Percentiles rank a stretch among this genome's conserved stretches.
Conservation (phyloP, 2,888 invertebrate genomes). For the Seira ritae region DNA sequence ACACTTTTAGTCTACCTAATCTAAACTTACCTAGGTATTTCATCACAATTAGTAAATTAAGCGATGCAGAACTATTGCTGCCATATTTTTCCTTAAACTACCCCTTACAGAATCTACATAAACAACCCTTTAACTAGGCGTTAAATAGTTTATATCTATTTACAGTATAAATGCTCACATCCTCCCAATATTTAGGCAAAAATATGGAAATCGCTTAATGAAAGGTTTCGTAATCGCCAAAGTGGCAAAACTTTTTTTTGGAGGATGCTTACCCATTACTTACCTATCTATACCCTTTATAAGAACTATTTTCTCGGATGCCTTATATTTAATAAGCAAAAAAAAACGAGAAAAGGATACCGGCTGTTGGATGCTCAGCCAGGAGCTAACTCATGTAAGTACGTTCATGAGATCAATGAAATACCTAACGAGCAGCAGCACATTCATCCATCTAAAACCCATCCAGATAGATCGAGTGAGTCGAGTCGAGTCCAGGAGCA, state of each 20-base stretch:
- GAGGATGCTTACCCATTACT: slow-evolving; percentile 37
- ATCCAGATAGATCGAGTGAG: no score
- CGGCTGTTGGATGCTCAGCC: slow-evolving; percentile 34
- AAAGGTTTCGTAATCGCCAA: slow-evolving; percentile 46
- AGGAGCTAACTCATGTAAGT: slow-evolving; percentile 27
- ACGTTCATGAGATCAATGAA: slow-evolving; percentile 20
- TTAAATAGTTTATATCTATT: slow-evolving; percentile 26
- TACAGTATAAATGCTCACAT: no score
- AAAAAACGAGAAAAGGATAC: slow-evolving; percentile 38
- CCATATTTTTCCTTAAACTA: no score
- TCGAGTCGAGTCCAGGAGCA: no score
- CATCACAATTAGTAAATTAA: slow-evolving; percentile 25
- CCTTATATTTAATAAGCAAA: slow-evolving; percentile 45
- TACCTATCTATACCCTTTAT: slow-evolving; percentile 23
- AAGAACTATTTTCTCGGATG: slow-evolving; percentile 23
- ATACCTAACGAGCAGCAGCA: slow-evolving; percentile 8
- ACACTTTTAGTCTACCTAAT: no score
- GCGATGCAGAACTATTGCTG: no score
- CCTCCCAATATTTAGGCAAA: no score
- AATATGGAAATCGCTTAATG: slow-evolving; percentile 44
- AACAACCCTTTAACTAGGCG: slow-evolving; percentile 18
- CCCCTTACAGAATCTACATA: no score
- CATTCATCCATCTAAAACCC: no score
- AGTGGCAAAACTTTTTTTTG: slow-evolving; percentile 45
- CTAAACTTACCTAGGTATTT: not conserved